Conservation (phyloP, 2,888 invertebrate species). For the Chouioia cunea region DNA sequence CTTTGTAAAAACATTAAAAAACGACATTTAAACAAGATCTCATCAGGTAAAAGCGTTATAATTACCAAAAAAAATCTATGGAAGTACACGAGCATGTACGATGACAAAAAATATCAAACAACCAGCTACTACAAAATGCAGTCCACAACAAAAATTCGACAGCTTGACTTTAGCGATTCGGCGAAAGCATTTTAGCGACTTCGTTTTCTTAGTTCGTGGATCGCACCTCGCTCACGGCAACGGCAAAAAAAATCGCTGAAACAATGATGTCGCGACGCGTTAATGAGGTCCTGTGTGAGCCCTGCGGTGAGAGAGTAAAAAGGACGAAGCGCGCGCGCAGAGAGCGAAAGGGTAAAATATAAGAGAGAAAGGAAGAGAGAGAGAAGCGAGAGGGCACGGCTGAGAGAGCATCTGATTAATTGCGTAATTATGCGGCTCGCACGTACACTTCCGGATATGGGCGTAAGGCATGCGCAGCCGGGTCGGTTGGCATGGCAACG, state of each 20-base stretch:
- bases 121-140: neutral
- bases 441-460: slow-evolving; percentile 55
- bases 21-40: no score
- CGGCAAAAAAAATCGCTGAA: neutral
- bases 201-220: slow-evolving; percentile 11
- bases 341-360: neutral
- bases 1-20: no score
- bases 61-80: no score
- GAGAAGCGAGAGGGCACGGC: neutral
- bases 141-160: neutral
- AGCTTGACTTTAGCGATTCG: neutral
- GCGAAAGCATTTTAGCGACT: slow-evolving; percentile 21
- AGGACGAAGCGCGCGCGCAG: neutral
- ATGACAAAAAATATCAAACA: no score
- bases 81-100: no score
- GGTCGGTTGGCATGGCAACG: slow-evolving; percentile 59
- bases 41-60: no score
- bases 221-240: neutral
- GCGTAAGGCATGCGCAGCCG: slow-evolving; percentile 43
- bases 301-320: neutral
- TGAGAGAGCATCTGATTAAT: slow-evolving; percentile 33
- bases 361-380: neutral
- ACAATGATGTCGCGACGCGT: slow-evolving; percentile 39
- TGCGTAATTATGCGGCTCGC: slow-evolving; percentile 31
- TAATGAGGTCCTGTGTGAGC: slow-evolving; percentile 27